These are phyloP conservation scores for Dasypus novemcinctus DNA, from an alignment of 2,113 vertebrate genomes.

Conservation along the genomic window DNA sequence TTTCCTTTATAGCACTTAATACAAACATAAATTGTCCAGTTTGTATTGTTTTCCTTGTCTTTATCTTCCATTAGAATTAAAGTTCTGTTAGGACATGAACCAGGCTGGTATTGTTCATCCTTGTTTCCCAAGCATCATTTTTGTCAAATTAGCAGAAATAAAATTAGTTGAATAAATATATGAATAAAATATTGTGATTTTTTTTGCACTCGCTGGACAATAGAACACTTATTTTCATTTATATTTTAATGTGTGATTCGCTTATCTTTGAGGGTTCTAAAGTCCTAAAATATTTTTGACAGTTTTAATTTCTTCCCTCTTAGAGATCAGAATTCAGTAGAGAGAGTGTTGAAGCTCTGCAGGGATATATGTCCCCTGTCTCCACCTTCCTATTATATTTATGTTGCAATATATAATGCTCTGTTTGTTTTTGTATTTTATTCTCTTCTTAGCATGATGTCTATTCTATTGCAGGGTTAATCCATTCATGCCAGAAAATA, in stretches of 20 bases:
- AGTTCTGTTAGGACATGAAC: background rate
- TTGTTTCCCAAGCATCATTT: background rate
- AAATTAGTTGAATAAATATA: background rate
- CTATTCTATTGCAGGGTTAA: background rate
- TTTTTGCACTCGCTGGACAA: background rate
- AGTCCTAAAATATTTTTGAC: background rate
- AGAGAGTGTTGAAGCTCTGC: fast-evolving
- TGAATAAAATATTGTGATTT: background rate
- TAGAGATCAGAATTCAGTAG: background rate
- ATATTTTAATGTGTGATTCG: background rate
- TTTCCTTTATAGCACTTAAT: background rate
- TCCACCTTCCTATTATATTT: fast-evolving
- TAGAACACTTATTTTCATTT: background rate
- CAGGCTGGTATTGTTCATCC: background rate
- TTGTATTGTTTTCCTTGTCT: background rate
- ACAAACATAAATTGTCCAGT: background rate
- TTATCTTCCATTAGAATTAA: background rate
- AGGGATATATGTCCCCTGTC: fast-evolving
- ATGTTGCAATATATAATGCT: background rate
- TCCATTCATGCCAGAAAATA: background rate
- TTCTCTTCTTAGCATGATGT: background rate
- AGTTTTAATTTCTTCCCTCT: background rate
- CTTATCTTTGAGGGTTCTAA: background rate
- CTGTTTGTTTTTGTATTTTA: background rate
- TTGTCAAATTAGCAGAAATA: background rate